Evolutionary conservation across 2,113 vertebrate genomes (phyloP).

Genomic region (Grammomys dolichurus): DNA sequence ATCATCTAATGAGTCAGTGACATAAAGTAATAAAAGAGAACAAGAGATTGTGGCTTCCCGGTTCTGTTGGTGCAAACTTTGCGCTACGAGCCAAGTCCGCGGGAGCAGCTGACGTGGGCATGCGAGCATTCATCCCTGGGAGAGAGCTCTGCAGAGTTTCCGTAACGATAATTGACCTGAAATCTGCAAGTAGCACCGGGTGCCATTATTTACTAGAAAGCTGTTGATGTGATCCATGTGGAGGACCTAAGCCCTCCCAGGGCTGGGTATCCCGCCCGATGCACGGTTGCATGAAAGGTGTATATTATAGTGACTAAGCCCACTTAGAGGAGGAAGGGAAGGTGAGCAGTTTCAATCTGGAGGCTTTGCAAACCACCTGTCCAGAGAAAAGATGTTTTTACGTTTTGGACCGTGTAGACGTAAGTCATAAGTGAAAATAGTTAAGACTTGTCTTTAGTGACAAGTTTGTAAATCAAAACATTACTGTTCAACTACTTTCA

Average conservation of each 20-base stretch:
- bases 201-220: constrained; percentile 57
- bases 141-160: neutral
- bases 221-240: neutral
- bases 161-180: neutral
- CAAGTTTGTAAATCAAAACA: constrained; percentile 28
- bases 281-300: neutral
- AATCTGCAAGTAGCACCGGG: neutral
- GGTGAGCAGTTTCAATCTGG: neutral
- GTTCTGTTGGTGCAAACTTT: neutral
- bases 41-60: constrained; percentile 30
- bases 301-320: neutral
- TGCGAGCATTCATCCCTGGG: neutral
- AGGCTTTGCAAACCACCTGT: neutral
- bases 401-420: neutral
- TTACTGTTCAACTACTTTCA: neutral
- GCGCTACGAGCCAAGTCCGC: neutral
- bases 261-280: neutral
- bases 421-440: neutral
- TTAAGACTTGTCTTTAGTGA: neutral
- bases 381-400: neutral
- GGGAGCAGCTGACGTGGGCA: neutral
- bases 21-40: constrained; percentile 66
- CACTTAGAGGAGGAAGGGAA: neutral
- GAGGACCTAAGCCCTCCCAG: neutral
- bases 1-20: neutral